Conservation (phyloP, 2,113 vertebrate genomes). For the Brienomyrus longianalis region DNA sequence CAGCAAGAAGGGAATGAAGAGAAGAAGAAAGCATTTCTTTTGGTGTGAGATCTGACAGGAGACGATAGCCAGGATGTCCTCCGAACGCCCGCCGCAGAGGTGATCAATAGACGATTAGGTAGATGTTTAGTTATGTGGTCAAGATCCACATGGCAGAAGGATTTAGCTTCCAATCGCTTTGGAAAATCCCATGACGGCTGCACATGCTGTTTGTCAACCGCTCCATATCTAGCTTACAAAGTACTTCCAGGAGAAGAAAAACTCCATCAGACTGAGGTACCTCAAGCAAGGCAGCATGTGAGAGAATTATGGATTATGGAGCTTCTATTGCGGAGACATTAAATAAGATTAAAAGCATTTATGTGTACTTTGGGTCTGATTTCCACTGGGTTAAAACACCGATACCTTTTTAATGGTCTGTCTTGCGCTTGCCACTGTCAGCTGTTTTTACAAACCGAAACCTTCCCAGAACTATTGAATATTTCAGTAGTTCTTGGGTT, state of each 20-base stretch:
- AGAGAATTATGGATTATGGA: not conserved
- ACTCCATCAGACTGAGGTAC: not conserved
- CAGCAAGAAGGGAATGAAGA: not conserved
- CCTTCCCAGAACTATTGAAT: not conserved
- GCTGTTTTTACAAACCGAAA: not conserved
- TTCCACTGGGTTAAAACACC: not conserved
- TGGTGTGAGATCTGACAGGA: not conserved
- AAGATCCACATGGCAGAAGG: not conserved
- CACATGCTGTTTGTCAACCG: not conserved
- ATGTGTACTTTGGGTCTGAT: not conserved
- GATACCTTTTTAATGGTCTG: not conserved
- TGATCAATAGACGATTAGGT: not conserved
- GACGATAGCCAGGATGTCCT: constrained; percentile 17
- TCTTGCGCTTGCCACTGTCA: not conserved
- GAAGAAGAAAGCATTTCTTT: not conserved
- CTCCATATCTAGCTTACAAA: not conserved
- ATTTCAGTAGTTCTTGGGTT: not conserved
- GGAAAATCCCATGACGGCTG: not conserved
- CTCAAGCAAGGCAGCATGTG: not conserved
- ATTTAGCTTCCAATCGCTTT: not conserved
- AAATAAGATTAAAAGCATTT: not conserved
- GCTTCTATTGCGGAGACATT: constrained; percentile 21
- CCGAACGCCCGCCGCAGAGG: not conserved
- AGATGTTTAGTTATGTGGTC: not conserved
- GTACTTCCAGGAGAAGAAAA: not conserved